phyloP scores from a whole-genome alignment of 2,888 invertebrate species.

The Archips xylosteana region DNA sequence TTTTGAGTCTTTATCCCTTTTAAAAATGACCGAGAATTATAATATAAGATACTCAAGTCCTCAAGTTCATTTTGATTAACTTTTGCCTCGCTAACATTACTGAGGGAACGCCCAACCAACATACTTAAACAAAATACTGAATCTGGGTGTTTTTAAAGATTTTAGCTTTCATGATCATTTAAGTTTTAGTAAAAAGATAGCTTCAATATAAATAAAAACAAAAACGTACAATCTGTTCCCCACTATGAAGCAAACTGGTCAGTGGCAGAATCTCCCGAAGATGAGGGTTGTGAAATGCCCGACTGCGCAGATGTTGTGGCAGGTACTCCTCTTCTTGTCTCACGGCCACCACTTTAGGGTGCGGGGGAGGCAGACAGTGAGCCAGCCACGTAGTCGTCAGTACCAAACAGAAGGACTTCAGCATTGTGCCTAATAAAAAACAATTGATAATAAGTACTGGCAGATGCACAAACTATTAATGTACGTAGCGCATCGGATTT shows the following conservation, averaged over 20 bases:
- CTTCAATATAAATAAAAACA: not conserved
- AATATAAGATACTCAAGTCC: no score
- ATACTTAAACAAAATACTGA: no score
- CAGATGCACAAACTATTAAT: no score
- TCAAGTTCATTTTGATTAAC: no score
- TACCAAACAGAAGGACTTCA: constrained; percentile 57
- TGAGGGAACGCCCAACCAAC: no score
- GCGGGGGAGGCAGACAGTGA: constrained; percentile 75
- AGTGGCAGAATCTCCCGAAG: constrained; percentile 82
- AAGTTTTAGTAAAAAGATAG: not conserved
- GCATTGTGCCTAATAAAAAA: constrained; percentile 50
- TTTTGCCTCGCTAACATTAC: no score
- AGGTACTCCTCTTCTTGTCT: constrained; percentile 84
- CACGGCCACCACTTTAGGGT: constrained; percentile 86
- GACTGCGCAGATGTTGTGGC: constrained; percentile 84
- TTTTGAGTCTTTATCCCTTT: no score
- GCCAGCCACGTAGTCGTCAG: constrained; percentile 58
- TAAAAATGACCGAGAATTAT: no score
- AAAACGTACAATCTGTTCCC: constrained; percentile 83
- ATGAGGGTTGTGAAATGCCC: constrained; percentile 85
- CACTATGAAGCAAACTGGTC: constrained; percentile 86
- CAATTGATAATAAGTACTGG: no score
- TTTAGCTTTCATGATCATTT: no score
- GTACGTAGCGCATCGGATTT: no score
- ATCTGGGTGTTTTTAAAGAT: no score